Evolutionary conservation across 1,140 invertebrate species (phyloP).

Genomic region (Lordiphosa stackelbergi): DNA sequence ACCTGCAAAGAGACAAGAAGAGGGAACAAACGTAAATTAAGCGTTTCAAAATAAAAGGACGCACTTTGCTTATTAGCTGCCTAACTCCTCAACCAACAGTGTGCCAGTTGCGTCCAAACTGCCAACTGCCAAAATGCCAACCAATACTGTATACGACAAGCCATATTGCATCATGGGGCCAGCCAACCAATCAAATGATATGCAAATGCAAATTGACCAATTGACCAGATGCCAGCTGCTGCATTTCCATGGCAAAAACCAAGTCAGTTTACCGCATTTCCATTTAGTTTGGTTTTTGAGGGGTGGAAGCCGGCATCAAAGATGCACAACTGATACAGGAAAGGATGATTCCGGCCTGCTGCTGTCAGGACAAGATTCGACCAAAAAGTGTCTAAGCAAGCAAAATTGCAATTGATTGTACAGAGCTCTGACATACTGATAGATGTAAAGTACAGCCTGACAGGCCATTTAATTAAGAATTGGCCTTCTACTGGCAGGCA

Average conservation of each 20-base stretch:
- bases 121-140: slow-evolving; percentile 52
- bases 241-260: slow-evolving; percentile 25
- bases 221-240: slow-evolving; percentile 48
- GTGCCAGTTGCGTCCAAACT: slow-evolving; percentile 60
- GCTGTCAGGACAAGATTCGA: slow-evolving; percentile 13
- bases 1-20: slow-evolving; percentile 1
- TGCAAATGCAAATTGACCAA: slow-evolving; percentile 69
- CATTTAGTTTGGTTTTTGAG: slow-evolving; percentile 53
- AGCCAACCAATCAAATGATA: slow-evolving; percentile 57
- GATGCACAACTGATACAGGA: slow-evolving; percentile 42
- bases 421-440: no score
- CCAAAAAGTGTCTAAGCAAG: slow-evolving; percentile 4
- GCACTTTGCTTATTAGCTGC: slow-evolving; percentile 58
- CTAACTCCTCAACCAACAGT: slow-evolving; percentile 14
- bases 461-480: no score
- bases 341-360: slow-evolving; percentile 16
- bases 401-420: slow-evolving; percentile 53
- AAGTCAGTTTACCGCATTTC: slow-evolving; percentile 55
- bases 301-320: slow-evolving; percentile 40
- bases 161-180: slow-evolving; percentile 39
- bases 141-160: slow-evolving; percentile 29
- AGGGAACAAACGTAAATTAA: slow-evolving; percentile 45
- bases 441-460: no score
- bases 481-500: no score
- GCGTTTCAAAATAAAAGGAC: slow-evolving; percentile 12